Evolutionary conservation across 2,888 invertebrate species (phyloP).

Genomic region (Cephus spinipes): DNA sequence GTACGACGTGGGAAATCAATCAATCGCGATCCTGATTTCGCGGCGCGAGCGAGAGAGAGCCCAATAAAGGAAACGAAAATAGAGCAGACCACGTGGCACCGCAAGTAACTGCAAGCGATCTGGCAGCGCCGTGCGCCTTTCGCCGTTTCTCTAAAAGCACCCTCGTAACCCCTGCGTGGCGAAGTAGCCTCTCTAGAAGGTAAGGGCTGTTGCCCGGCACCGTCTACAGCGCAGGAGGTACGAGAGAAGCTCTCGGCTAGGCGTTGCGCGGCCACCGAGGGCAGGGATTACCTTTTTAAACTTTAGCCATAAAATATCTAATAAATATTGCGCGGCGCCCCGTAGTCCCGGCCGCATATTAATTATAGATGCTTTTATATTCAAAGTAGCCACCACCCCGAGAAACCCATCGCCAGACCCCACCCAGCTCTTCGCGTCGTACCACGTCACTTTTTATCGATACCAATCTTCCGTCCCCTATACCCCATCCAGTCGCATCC

Average conservation of each 20-base stretch:
- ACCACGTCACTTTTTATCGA: conserved; percentile 18
- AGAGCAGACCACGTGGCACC: not conserved
- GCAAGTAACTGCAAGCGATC: not conserved
- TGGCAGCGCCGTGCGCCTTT: not conserved
- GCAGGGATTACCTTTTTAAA: conserved; percentile 57
- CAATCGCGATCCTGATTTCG: conserved; percentile 51
- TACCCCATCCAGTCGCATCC: conserved; percentile 2
- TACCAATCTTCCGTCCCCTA: conserved; percentile 19
- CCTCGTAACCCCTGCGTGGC: not conserved
- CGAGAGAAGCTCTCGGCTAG: not conserved
- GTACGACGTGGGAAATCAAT: conserved; percentile 55
- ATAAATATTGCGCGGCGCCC: conserved; percentile 54
- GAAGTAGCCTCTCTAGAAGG: not conserved
- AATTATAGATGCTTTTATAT: conserved; percentile 61
- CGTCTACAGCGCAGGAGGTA: not conserved
- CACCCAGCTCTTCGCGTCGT: conserved; percentile 22
- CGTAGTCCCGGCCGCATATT: conserved; percentile 53
- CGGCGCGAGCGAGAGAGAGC: not conserved
- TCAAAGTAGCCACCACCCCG: conserved; percentile 50
- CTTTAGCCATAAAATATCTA: conserved; percentile 58
- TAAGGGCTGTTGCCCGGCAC: not conserved
- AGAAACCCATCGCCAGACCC: conserved; percentile 16
- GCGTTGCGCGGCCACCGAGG: conserved; percentile 22
- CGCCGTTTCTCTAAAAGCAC: not conserved
- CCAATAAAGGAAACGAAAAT: not conserved